Conservation (phyloP, 2,113 vertebrate genomes). For the Phyllostomus discolor region DNA sequence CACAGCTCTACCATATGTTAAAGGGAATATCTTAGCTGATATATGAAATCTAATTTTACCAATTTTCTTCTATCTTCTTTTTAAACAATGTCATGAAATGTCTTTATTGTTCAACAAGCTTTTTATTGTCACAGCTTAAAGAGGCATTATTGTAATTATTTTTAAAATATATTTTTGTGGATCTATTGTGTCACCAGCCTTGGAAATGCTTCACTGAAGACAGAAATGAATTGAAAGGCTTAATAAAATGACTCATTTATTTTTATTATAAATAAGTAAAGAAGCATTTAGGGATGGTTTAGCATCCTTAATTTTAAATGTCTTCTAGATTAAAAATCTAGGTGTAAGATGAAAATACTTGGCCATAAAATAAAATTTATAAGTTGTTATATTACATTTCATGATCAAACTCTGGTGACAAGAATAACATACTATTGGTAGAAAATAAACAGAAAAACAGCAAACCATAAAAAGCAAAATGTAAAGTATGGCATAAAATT, state of each 20-base stretch:
- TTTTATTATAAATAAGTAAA: background rate
- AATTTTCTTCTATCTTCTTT: background rate
- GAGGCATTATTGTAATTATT: background rate
- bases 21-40: background rate
- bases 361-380: background rate
- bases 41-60: constrained; percentile 33
- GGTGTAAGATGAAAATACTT: background rate
- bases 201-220: background rate
- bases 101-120: background rate
- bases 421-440: background rate
- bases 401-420: background rate
- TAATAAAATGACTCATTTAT: background rate
- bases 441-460: background rate
- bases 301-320: background rate
- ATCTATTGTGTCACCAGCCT: background rate
- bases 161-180: background rate
- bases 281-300: background rate
- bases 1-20: constrained; percentile 45
- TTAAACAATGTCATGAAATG: background rate
- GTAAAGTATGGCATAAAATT: background rate
- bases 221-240: background rate
- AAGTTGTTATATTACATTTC: background rate
- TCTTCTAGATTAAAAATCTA: background rate
- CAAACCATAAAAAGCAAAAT: background rate
- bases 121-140: background rate